Evolutionary conservation across 2,888 invertebrate species (phyloP).

Genomic region (Thecophora atra): DNA sequence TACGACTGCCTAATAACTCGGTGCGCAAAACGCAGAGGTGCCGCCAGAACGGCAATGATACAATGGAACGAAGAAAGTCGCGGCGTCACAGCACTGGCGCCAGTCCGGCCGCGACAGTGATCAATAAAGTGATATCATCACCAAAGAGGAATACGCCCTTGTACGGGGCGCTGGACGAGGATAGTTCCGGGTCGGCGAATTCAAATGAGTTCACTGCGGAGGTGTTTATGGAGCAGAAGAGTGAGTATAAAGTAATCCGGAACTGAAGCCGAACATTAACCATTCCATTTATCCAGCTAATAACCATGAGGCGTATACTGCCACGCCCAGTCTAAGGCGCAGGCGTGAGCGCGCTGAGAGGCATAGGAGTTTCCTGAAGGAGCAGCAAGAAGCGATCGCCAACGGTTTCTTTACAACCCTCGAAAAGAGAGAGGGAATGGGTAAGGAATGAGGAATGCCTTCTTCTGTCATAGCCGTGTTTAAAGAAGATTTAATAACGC

Average conservation of each 20-base stretch:
- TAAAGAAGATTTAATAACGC: background rate
- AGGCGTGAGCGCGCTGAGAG: slow-evolving; percentile 85
- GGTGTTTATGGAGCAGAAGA: slow-evolving; percentile 60
- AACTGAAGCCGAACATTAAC: no score
- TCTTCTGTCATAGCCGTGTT: no score
- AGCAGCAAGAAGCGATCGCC: slow-evolving; percentile 77
- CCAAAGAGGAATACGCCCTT: slow-evolving; percentile 59
- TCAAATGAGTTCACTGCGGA: slow-evolving; percentile 63
- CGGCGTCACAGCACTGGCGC: slow-evolving; percentile 78
- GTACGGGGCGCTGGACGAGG: slow-evolving; percentile 62
- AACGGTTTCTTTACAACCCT: slow-evolving; percentile 58
- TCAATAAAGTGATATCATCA: slow-evolving; percentile 58
- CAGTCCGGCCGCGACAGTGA: slow-evolving; percentile 67
- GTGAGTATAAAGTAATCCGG: slow-evolving; percentile 45
- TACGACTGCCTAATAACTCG: slow-evolving; percentile 74
- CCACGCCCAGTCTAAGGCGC: slow-evolving; percentile 82
- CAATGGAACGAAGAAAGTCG: slow-evolving; percentile 80
- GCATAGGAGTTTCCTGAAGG: slow-evolving; percentile 84
- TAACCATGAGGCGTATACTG: slow-evolving; percentile 81
- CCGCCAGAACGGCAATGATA: slow-evolving; percentile 70
- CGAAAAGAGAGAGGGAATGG: slow-evolving; percentile 59
- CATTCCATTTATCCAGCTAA: background rate
- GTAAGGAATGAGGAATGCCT: slow-evolving; percentile 49
- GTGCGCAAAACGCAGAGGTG: slow-evolving; percentile 79
- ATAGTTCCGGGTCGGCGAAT: slow-evolving; percentile 69